Evolutionary conservation across 2,888 invertebrate species (phyloP).

Genomic region (Empis livida): DNA sequence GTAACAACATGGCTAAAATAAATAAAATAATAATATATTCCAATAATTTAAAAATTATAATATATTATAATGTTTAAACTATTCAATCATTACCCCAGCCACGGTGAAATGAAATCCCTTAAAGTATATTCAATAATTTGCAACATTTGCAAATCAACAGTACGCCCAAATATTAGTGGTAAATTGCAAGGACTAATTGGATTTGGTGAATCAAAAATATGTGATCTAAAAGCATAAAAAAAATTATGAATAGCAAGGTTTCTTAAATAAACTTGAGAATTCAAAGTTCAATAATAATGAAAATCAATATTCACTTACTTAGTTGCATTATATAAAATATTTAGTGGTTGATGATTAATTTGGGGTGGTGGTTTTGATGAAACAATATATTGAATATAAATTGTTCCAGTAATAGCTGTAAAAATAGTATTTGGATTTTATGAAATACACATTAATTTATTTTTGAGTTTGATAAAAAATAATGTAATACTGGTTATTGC

Average conservation of each 20-base stretch:
- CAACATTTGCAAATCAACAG: constrained; percentile 71
- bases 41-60: not conserved
- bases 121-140: constrained; percentile 68
- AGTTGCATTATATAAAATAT: constrained; percentile 33
- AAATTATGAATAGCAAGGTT: not conserved
- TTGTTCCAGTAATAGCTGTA: constrained; percentile 31
- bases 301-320: constrained; percentile 21
- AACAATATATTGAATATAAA: constrained; percentile 32
- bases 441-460: not conserved
- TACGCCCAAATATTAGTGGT: constrained; percentile 69
- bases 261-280: not conserved
- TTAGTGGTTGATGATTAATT: constrained; percentile 26
- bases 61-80: no score
- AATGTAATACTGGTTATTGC: not conserved
- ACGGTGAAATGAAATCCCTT: constrained; percentile 64
- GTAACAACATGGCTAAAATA: constrained; percentile 44
- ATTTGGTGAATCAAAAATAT: constrained; percentile 33
- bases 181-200: constrained; percentile 42
- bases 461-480: constrained; percentile 17
- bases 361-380: constrained; percentile 29
- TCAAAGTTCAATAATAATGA: not conserved
- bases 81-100: constrained; percentile 45
- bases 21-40: not conserved
- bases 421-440: constrained; percentile 6
- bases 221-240: constrained; percentile 20